A percentile compares a stretch with the other conserved stretches of the same genome.
Evolutionary conservation across 2,113 vertebrate species (phyloP).

Genomic region (Nothobranchius furzeri): DNA sequence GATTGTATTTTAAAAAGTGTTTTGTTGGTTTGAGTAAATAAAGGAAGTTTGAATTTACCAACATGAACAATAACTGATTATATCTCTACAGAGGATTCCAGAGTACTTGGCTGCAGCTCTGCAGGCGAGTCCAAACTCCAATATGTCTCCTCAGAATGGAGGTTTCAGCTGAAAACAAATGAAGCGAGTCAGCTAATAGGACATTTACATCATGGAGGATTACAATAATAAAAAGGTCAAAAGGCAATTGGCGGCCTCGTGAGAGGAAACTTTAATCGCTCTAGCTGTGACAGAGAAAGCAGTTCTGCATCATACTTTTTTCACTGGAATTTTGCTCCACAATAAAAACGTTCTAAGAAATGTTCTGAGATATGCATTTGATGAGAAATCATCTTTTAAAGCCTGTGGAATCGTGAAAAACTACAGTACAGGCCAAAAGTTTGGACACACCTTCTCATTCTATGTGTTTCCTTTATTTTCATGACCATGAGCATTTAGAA

Average conservation of each 20-base stretch:
- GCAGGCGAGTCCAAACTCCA: slow-evolving; percentile 11
- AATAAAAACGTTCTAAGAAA: too few relatives aligned
- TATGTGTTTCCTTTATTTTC: too few relatives aligned
- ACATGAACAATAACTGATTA: neutral
- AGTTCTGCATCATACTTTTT: too few relatives aligned
- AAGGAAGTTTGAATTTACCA: slow-evolving; percentile 44
- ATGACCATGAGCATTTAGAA: too few relatives aligned
- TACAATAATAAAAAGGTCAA: slow-evolving; percentile 40
- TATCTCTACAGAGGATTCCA: slow-evolving; percentile 15
- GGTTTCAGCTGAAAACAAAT: slow-evolving; percentile 20
- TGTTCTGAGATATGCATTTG: too few relatives aligned
- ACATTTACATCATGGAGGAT: slow-evolving; percentile 21
- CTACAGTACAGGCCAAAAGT: too few relatives aligned
- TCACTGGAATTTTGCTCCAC: too few relatives aligned
- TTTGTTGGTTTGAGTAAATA: slow-evolving; percentile 32
- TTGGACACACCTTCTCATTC: too few relatives aligned
- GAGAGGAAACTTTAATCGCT: slow-evolving; percentile 16
- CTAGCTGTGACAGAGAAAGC: neutral
- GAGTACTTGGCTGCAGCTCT: slow-evolving; percentile 36
- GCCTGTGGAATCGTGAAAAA: too few relatives aligned
- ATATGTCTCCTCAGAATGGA: slow-evolving; percentile 14
- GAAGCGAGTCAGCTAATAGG: slow-evolving; percentile 29
- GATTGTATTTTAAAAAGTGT: slow-evolving; percentile 47
- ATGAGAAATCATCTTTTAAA: too few relatives aligned
- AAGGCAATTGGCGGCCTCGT: slow-evolving; percentile 26